Base-by-base conservation (phyloP, 1,140 invertebrate genomes). In the Cyphomyrmex costatus region DNA sequence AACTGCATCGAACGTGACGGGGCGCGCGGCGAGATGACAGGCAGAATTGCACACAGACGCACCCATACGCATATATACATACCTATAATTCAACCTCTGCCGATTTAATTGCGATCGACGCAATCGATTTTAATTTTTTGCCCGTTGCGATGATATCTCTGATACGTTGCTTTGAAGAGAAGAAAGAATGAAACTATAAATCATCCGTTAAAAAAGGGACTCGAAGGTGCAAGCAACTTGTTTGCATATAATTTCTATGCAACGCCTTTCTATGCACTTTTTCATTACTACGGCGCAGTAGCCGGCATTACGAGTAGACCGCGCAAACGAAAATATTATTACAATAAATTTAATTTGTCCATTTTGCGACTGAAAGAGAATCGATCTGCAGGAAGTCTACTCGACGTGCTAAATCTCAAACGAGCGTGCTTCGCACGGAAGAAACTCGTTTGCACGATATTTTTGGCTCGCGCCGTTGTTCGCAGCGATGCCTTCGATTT, bases 121-220 rank as follows among this genome's bases (percentile, higher is more conserved):
- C 36, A 60, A 74, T 83, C 68, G 79, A 61, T 74, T 60, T 83
- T 14, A 60, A 82, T 82, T 74, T 58, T 83, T 58, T 33, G 24
- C 14, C 21, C 33, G 24, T 14, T 3, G 19, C 79, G 36, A 60
- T 60, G 21, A 71, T 82, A 82, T 46, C 42, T 2, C 16, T 19
- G 53, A 51, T 56, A 19, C 16, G 12, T 30, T 33, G 27, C 79
- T 24, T 42, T 12, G 65, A 71, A n/a, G 24, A 60, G 56, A 66
- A 51, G 46, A 21, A 30, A 79, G 6, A 82, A 10, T 24, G 36
- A 24, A 14, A 30, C 1, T 19, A 49, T 83, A 73, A 74, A 74
- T 83, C 68, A 60, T 21, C 7, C 33, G 78, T 21, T 1, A 49
- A 8, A 49, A 46, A 49, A 27, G 21, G 0, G 12, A 46, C 6